These are phyloP conservation scores for Eufriesea mexicana DNA, from an alignment of 1,140 invertebrate genomes.

Conservation along the genomic window DNA sequence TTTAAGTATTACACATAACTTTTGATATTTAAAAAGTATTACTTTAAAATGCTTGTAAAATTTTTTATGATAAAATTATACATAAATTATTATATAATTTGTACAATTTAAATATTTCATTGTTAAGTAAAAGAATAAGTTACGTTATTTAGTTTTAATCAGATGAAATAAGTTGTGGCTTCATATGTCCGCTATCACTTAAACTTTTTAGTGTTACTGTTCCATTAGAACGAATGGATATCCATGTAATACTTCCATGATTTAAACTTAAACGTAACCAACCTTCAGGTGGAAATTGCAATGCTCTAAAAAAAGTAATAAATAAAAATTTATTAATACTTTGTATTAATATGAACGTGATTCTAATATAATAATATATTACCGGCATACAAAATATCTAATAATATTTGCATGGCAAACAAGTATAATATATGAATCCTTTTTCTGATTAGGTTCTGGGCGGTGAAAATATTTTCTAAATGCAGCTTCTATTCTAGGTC, in stretches of 20 bases:
- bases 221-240: slow-evolving; percentile 93
- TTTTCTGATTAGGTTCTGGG: slow-evolving; percentile 89
- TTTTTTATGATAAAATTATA: not conserved
- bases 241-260: slow-evolving; percentile 96
- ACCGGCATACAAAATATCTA: slow-evolving; percentile 98
- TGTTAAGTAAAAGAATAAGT: not conserved
- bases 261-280: slow-evolving; percentile 96
- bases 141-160: slow-evolving; percentile 57
- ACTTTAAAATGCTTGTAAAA: not conserved
- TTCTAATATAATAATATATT: slow-evolving; percentile 38
- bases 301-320: slow-evolving; percentile 87
- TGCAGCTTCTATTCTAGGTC: slow-evolving; percentile 97
- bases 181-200: slow-evolving; percentile 96
- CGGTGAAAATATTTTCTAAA: slow-evolving; percentile 97
- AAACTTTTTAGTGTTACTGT: slow-evolving; percentile 90
- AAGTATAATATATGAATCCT: slow-evolving; percentile 94
- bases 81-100: too few species aligned
- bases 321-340: slow-evolving; percentile 14
- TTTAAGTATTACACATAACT: not conserved
- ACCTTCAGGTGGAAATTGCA: slow-evolving; percentile 98
- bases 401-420: slow-evolving; percentile 99
- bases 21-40: not conserved
- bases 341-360: not conserved
- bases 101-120: slow-evolving; percentile 23
- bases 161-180: slow-evolving; percentile 86